Base-by-base conservation (phyloP, 2,888 invertebrate genomes). In the Argynnis bischoffii region DNA sequence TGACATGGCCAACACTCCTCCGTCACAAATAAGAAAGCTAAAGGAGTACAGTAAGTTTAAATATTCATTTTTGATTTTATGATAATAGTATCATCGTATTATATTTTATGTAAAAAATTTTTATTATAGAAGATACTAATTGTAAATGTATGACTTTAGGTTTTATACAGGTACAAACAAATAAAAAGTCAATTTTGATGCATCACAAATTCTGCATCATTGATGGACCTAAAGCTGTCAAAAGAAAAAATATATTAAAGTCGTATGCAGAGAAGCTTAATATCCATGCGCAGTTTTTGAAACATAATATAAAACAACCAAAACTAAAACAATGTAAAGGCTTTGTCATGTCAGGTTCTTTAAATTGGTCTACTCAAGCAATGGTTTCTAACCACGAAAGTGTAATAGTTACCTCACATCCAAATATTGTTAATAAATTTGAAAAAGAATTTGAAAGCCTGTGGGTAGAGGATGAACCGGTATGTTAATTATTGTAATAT, bases 201-300 rank as follows among this genome's bases (percentile, higher is more conserved):
- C 97, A 97, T 81, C 96, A 97, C 83, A 97, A 97, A 83, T 96
- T 96, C 88, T 94, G 94, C 69, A 84, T 96, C 56, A 87, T 96
- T 72, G 96, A 97, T 81, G 91, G 92, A 69, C 89, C 91, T 55
- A 87, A 84, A 78, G 91, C 92, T 63, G 81, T 90, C 70, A 88
- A 81, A 76, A 78, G 92, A 61, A 92, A 91, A 77, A 83, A 78
- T 69, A 74, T 83, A 64, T 73, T 92, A 61, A 91, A 86, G 79
- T 74, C 83, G 51, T 80, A 90, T 53, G 92, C 91, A 46, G 92
- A 92, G 77, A 90, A 89, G 75, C 73, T 91, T 59, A 91, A 92
- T 65, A 79, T 89, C 26, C 86, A 92, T 74, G 87, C 84, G 59
- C 82, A 84, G 69, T 83, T 79, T 69, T 76, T 76, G 14, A 85